Base-by-base conservation (phyloP, 35 echinoderm and acorn worm genomes). In the Holothuria glaberrima region DNA sequence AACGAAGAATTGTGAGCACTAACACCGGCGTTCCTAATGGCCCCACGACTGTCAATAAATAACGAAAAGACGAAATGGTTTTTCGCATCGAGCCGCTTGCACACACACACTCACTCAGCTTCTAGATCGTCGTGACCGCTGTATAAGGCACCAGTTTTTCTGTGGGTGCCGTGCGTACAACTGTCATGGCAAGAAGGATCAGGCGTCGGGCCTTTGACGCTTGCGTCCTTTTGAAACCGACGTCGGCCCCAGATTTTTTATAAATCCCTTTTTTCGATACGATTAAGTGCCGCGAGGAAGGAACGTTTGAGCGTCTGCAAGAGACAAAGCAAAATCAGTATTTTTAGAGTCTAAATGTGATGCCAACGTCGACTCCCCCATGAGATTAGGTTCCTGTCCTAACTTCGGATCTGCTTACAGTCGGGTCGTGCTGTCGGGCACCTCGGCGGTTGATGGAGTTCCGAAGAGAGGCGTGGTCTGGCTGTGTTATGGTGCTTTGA, bases 21-120 rank as follows among this genome's bases (percentile, higher is more conserved):
- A 86, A 83, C 79, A 86, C 73, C 61, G 75, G 76, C 92, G 92
- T 88, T 93, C 89, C 94, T 96, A 96, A 96, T 93, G 88, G 94
- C 87, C 89, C 94, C 88, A 92, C 91, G 91, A 95, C 89, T 92
- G 92, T 96, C 92, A 96, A 96, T 96, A 96, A 96, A 96, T 96
- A 95, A 95, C 94, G 88, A 95, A 92, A 92, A 83, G 87, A 90
- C 92, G 88, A 96, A 96, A 71, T 87, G 66, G 34, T 45, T 69
- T 69, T 33, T 69, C 80, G 66, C 41, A 87, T 70, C 63, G 59
- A 52, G 85, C 65, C 85, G 85, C 54, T 50, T 87, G 85, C 85
- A 87, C 85, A 54, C 50, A 83, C 80, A 61, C 80, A 83, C 80
- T 83, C 80, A 83, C 45, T 26, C 80, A 34, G 85, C 44, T 86